Percentiles rank a stretch among this genome's conserved stretches.
These are phyloP conservation scores for Cyanoramphus novaezelandiae DNA, from an alignment of 2,113 vertebrate genomes.

Conservation along the genomic window DNA sequence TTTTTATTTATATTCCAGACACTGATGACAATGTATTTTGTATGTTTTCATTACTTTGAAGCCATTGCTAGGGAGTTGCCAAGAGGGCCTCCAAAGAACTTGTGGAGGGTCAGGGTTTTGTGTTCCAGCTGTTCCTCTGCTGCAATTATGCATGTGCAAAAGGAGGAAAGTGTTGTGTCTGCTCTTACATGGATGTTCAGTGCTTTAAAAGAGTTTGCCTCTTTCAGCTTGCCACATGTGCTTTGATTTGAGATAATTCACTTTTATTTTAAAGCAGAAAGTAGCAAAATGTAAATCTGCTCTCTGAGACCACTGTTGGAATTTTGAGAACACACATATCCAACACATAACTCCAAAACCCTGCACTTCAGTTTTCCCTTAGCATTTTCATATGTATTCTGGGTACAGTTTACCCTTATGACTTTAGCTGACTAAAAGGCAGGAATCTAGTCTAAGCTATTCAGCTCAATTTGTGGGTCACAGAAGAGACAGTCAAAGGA, in stretches of 20 bases:
- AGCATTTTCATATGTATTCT: not conserved
- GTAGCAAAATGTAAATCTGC: not conserved
- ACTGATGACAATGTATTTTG: not conserved
- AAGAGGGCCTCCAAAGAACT: not conserved
- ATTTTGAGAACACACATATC: accelerated
- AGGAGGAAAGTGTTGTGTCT: not conserved
- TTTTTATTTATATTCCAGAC: not conserved
- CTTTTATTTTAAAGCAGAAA: not conserved
- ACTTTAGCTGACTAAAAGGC: not conserved
- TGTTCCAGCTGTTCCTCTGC: not conserved
- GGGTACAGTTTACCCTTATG: not conserved
- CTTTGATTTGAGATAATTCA: not conserved
- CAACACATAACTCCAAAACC: not conserved
- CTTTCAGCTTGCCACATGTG: not conserved
- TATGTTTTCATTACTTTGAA: not conserved
- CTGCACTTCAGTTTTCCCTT: not conserved
- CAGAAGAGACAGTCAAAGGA: not conserved
- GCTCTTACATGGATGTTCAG: not conserved
- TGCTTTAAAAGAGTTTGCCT: not conserved
- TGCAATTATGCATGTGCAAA: not conserved
- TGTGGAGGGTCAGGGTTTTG: not conserved
- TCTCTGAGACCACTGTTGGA: not conserved
- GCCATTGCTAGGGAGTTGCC: not conserved
- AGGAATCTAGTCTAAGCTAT: not conserved
- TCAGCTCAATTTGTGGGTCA: not conserved